A percentile compares a stretch with the other conserved stretches of the same genome.
These are phyloP conservation scores for Bombus terrestris DNA, from an alignment of 1,140 invertebrate genomes.

Conservation along the genomic window DNA sequence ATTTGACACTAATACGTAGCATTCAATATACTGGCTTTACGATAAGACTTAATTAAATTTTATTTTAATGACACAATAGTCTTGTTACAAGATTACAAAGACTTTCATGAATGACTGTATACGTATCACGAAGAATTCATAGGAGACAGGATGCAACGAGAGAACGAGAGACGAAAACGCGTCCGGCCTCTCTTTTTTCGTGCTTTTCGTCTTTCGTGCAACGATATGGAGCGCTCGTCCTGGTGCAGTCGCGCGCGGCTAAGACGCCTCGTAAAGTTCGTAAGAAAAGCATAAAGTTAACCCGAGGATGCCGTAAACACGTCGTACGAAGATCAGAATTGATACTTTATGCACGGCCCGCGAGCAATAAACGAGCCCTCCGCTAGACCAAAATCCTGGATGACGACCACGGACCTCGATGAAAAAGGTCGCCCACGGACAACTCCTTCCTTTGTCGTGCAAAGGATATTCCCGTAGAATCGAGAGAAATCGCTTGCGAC, in stretches of 20 bases:
- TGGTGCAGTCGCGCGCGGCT: slow-evolving; percentile 7
- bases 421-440: slow-evolving; percentile 32
- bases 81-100: background rate
- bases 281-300: slow-evolving; percentile 66
- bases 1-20: no score
- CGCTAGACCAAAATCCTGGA: slow-evolving; percentile 49
- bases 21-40: no score
- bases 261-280: slow-evolving; percentile 60
- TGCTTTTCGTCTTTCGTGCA: slow-evolving; percentile 1
- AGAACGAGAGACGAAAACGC: background rate
- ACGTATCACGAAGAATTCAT: background rate
- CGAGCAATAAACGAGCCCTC: slow-evolving; percentile 57
- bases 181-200: background rate
- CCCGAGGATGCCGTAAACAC: slow-evolving; percentile 57
- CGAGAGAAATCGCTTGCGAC: background rate
- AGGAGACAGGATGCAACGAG: background rate
- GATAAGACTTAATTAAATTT: no score
- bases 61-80: background rate
- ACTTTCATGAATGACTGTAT: background rate
- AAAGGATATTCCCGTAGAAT: background rate
- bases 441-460: slow-evolving; percentile 3
- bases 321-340: slow-evolving; percentile 64
- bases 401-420: background rate
- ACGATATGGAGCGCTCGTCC: slow-evolving; percentile 31
- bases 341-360: slow-evolving; percentile 62